These are phyloP conservation scores for Synanthedon tipuliformis DNA, from an alignment of 2,888 invertebrate genomes.

Conservation along the genomic window DNA sequence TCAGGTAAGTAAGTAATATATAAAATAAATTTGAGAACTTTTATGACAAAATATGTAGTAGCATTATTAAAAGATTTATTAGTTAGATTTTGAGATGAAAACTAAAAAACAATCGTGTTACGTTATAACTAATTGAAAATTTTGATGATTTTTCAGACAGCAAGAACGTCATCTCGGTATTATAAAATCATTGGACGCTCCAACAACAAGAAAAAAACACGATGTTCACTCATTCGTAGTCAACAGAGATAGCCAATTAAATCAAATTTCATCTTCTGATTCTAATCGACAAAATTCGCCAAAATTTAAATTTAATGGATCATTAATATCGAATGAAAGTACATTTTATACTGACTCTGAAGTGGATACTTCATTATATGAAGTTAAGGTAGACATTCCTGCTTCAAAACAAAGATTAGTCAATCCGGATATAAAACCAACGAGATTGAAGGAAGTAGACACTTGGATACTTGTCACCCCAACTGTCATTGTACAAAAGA, in stretches of 20 bases:
- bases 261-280: slow-evolving; percentile 22
- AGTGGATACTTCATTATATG: slow-evolving; percentile 8
- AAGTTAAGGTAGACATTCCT: slow-evolving; percentile 13
- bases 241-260: slow-evolving; percentile 38
- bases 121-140: background rate
- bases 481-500: slow-evolving; percentile 39
- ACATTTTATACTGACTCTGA: slow-evolving; percentile 7
- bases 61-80: no score
- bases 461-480: slow-evolving; percentile 56
- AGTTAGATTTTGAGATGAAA: background rate
- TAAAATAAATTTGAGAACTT: background rate
- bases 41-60: no score
- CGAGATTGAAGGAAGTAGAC: slow-evolving; percentile 35
- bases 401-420: slow-evolving; percentile 11
- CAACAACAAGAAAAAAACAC: slow-evolving; percentile 54
- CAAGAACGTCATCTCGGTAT: slow-evolving; percentile 85
- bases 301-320: background rate
- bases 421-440: slow-evolving; percentile 30
- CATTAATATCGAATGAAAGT: slow-evolving; percentile 1
- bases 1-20: slow-evolving; percentile 74
- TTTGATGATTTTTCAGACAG: slow-evolving; percentile 66
- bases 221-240: slow-evolving; percentile 60
- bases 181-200: slow-evolving; percentile 62
- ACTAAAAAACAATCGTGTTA: background rate
- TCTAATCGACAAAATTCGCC: slow-evolving; percentile 35